Evolutionary conservation across 30 jellyfish, hydroid and myxozoan genomes (phyloP).

Genomic region (Calvadosia cruxmelitensis): DNA sequence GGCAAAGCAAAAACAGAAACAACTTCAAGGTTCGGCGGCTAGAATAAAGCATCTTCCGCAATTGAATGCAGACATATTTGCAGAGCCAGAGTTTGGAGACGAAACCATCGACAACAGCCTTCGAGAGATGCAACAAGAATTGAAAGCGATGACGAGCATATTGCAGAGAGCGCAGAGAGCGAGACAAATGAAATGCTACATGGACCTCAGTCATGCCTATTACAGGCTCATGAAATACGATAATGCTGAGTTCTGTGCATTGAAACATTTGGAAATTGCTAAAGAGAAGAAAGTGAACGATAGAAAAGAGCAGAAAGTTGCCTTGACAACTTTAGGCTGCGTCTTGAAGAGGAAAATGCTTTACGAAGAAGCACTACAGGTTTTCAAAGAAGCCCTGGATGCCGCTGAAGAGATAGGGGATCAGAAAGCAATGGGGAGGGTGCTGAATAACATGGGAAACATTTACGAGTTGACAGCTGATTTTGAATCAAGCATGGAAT

Average conservation of each 20-base stretch:
- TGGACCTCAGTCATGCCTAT: conserved; percentile 65
- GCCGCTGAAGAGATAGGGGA: conserved; percentile 81
- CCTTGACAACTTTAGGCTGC: conserved; percentile 69
- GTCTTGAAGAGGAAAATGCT: conserved; percentile 31
- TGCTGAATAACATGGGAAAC: conserved; percentile 79
- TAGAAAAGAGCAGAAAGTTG: conserved; percentile 65
- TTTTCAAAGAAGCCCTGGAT: conserved; percentile 75
- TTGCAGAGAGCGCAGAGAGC: conserved; percentile 16
- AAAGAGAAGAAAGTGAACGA: conserved; percentile 45
- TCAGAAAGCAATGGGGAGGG: conserved; percentile 51
- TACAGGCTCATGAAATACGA: conserved; percentile 67
- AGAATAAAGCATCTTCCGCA: conserved; percentile 19
- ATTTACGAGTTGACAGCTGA: conserved; percentile 47
- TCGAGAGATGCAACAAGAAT: conserved; percentile 41
- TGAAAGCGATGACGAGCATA: conserved; percentile 9
- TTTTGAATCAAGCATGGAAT: conserved; percentile 81
- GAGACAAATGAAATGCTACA: conserved; percentile 17
- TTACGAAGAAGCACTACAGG: conserved; percentile 71
- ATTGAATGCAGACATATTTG: conserved; percentile 61
- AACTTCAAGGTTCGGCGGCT: neutral
- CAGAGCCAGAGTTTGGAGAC: conserved; percentile 49
- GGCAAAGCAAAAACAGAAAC: too few species aligned
- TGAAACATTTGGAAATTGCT: conserved; percentile 60
- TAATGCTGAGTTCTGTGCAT: conserved; percentile 79
- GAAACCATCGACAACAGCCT: conserved; percentile 36